Evolutionary conservation across 2,797 vertebrate genomes (phyloP), one percentile per base, ranked within the genome.

Genomic region (Denticeps clupeoides): DNA sequence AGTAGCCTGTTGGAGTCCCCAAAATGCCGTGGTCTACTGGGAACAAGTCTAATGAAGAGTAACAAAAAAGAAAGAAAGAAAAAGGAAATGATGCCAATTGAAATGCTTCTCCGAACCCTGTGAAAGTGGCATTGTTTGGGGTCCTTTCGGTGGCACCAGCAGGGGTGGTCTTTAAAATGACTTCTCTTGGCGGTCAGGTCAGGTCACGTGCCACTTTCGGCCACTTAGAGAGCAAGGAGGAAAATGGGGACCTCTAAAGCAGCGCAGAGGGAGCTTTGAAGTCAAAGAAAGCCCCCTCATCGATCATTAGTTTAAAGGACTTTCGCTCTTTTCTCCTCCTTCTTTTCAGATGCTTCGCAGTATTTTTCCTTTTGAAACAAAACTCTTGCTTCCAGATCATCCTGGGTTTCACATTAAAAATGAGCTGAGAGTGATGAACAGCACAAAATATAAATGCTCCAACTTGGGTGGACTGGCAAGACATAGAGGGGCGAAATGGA

Each of bases 251-350:
- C 58, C 70, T 21, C 66, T 67, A 67, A 72, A 60, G 51, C 58
- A 3, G 24, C 63, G 56, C 70, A 58, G 53, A 53, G n/a, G 52
- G 52, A 47, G 65, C 74, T 93, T 90, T 90, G 87, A 92, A 89
- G 84, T 84, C 67, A 78, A 76, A 88, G 86, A 90, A 93, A 91
- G 75, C 59, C 45, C 77, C 81, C 87, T 92, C 93, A 95, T 98
- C 90, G 81, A 96, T 98, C 93, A 98, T 82, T 63, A 63, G 78
- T 78, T 84, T 80, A 83, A 83, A 80, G 67, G 67, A 56, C 72
- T 53, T 66, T 71, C 64, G 50, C 26, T 55, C 54, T 46, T 59
- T 59, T 61, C 27, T 35, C 18, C 24, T 18, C 23, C 40, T 35
- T 23, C 19, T 19, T 67, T 52, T 65, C 75, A 38, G 35, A 35